Evolutionary conservation across 2,888 invertebrate genomes (phyloP).

Genomic region (Lycophotia porphyrea): DNA sequence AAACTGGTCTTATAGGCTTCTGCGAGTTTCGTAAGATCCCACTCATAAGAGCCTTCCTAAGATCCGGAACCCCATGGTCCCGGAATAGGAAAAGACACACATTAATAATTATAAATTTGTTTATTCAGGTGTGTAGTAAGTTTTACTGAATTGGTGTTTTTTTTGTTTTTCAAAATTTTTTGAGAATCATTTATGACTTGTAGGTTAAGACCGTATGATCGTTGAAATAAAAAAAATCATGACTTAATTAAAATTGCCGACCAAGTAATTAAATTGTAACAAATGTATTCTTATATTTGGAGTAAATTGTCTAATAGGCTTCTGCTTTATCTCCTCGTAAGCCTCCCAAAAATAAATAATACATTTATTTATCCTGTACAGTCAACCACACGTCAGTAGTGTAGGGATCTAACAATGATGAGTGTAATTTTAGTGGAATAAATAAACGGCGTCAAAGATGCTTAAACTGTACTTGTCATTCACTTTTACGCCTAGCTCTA

Average conservation of each 20-base stretch:
- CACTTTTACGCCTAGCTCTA: neutral
- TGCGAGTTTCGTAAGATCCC: no score
- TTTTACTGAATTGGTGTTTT: neutral
- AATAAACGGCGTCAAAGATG: neutral
- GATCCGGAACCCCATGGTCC: slow-evolving; percentile 17
- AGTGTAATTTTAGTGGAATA: neutral
- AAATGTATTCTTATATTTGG: neutral
- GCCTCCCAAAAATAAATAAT: neutral
- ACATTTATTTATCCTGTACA: slow-evolving; percentile 12
- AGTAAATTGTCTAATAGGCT: neutral
- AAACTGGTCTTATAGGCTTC: slow-evolving; percentile 15
- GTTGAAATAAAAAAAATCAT: neutral
- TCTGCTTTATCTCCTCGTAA: neutral
- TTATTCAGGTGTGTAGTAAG: slow-evolving; percentile 1
- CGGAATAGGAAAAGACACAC: slow-evolving; percentile 27
- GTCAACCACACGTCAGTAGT: neutral
- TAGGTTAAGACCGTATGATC: neutral
- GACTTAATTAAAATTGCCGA: neutral
- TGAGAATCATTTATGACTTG: neutral
- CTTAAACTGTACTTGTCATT: neutral
- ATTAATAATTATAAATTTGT: slow-evolving; percentile 1
- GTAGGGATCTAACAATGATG: neutral
- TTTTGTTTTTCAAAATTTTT: neutral
- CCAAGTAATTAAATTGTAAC: neutral
- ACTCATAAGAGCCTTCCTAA: slow-evolving; percentile 37